Conservation (phyloP, 2,797 vertebrate species). For the Morelia viridis region DNA sequence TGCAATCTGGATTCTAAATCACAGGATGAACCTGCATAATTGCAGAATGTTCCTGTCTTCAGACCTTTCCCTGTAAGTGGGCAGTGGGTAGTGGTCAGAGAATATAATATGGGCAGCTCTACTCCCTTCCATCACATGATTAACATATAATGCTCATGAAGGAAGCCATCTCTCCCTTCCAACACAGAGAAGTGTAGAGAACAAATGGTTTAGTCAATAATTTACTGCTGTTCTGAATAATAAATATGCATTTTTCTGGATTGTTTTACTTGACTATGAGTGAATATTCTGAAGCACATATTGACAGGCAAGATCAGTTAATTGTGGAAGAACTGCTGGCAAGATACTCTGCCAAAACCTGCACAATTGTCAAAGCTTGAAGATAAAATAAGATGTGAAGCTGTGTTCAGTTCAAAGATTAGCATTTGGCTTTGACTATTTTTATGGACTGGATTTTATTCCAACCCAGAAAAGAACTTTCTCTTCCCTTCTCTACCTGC, state of each 20-base stretch:
- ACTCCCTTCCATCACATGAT: background rate
- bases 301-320: background rate
- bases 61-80: background rate
- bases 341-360: background rate
- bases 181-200: background rate
- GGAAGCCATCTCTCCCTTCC: background rate
- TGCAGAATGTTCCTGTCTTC: background rate
- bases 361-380: background rate
- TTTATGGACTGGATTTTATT: background rate
- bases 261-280: background rate
- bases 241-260: background rate
- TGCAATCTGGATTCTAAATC: background rate
- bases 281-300: background rate
- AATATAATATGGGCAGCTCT: background rate
- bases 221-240: background rate
- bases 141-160: background rate
- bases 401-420: background rate
- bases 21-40: background rate
- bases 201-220: background rate
- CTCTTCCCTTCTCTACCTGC: background rate
- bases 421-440: background rate
- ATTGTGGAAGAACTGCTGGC: background rate
- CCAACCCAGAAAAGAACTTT: background rate
- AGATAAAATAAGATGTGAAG: background rate
- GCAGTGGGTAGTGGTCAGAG: background rate